phyloP scores from a whole-genome alignment of 2,797 vertebrate species.

The Carcharodon carcharias region DNA sequence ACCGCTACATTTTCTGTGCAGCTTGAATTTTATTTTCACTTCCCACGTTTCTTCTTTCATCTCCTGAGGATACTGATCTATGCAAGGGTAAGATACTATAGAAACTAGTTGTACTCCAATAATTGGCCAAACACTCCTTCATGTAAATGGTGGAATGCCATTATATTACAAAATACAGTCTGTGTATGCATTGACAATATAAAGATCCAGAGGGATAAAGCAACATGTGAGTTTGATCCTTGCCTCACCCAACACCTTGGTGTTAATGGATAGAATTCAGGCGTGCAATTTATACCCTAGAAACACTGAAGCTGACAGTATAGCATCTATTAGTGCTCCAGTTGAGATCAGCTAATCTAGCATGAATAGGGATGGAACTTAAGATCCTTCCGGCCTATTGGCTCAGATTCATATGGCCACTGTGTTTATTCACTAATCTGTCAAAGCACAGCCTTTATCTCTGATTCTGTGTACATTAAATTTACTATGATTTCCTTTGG shows the following conservation, averaged over 20 bases:
- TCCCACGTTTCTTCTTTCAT: background rate
- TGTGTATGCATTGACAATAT: background rate
- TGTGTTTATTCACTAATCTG: background rate
- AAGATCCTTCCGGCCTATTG: background rate
- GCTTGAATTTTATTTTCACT: background rate
- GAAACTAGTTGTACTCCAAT: background rate
- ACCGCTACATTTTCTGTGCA: background rate
- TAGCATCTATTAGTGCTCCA: background rate
- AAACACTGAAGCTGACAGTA: background rate
- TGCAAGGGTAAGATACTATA: no score
- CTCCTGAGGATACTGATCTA: background rate
- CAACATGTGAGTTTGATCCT: background rate
- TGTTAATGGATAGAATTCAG: background rate
- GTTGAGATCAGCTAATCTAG: background rate
- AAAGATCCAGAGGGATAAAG: background rate
- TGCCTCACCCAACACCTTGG: background rate
- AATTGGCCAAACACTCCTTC: background rate
- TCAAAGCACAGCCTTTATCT: background rate
- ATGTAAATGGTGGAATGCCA: background rate
- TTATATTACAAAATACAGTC: background rate
- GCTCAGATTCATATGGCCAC: background rate
- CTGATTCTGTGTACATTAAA: background rate
- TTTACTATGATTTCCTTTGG: background rate
- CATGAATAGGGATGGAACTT: background rate
- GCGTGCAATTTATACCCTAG: background rate